A percentile compares a stretch with the other conserved stretches of the same genome.
Evolutionary conservation across 1,140 invertebrate species (phyloP).

Genomic region (Drosophila chauvacae): DNA sequence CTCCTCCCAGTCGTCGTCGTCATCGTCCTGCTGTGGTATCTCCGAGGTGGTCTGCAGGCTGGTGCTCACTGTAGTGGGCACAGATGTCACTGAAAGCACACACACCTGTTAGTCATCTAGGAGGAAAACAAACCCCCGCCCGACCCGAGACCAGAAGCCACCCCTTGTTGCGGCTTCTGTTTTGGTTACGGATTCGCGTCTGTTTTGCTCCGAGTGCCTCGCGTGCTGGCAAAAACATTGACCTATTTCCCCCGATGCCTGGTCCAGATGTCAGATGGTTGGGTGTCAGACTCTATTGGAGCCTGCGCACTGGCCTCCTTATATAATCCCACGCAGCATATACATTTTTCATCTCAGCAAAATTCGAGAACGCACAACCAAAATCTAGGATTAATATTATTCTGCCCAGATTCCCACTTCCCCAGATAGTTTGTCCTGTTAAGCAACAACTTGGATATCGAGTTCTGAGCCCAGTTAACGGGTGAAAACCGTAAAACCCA

Average conservation of each 20-base stretch:
- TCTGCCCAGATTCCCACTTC: too few species aligned
- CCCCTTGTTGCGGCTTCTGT: conserved; percentile 53
- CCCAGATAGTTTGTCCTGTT: background rate
- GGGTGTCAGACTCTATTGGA: conserved; percentile 43
- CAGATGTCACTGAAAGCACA: conserved; percentile 62
- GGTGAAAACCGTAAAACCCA: background rate
- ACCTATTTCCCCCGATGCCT: conserved; percentile 67
- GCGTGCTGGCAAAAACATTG: conserved; percentile 71
- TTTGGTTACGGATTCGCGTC: conserved; percentile 64
- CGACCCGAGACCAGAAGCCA: background rate
- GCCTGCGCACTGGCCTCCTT: conserved; percentile 68
- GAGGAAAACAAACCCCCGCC: conserved; percentile 1
- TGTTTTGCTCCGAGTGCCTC: conserved; percentile 45
- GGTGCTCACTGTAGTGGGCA: conserved; percentile 59
- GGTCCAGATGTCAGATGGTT: conserved; percentile 39
- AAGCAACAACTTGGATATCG: background rate
- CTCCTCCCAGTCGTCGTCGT: conserved; percentile 88
- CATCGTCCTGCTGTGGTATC: conserved; percentile 86
- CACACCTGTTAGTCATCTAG: conserved; percentile 33
- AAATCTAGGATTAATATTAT: background rate
- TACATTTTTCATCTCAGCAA: conserved; percentile 70
- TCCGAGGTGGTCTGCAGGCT: conserved; percentile 64
- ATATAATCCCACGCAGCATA: conserved; percentile 73
- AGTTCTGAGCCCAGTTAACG: background rate
- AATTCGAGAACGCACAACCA: conserved; percentile 10